Conservation (phyloP, 2,113 vertebrate species). For the Oryzias melastigma region DNA sequence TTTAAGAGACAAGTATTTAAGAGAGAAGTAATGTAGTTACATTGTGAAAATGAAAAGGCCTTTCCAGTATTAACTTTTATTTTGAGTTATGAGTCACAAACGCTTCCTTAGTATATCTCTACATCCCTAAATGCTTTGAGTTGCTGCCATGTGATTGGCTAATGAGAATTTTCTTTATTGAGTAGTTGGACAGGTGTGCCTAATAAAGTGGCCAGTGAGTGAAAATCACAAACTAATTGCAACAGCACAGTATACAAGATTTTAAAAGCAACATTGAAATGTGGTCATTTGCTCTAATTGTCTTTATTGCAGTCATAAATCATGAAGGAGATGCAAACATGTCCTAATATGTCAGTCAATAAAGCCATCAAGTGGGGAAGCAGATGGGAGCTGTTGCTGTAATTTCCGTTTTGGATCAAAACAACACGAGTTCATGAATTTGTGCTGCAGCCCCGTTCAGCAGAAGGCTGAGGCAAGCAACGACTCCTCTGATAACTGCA, state of each 20-base stretch:
- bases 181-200: too few species aligned
- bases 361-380: conserved; percentile 75
- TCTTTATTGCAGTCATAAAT: conserved; percentile 66
- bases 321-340: conserved; percentile 57
- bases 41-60: too few species aligned
- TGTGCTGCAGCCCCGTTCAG: conserved; percentile 61
- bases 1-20: too few species aligned
- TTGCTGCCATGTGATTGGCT: too few species aligned
- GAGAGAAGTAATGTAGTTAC: too few species aligned
- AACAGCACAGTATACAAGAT: not conserved
- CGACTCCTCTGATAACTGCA: conserved; percentile 41
- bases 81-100: too few species aligned
- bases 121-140: too few species aligned
- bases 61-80: too few species aligned
- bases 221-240: too few species aligned
- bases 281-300: conserved; percentile 54
- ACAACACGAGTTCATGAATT: conserved; percentile 74
- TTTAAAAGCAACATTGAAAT: conserved; percentile 21
- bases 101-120: too few species aligned
- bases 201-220: too few species aligned
- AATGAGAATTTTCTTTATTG: too few species aligned
- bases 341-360: conserved; percentile 75
- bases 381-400: conserved; percentile 81
- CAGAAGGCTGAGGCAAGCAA: conserved; percentile 68
- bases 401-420: conserved; percentile 82